Base-by-base conservation (phyloP, 2,797 vertebrate species). In the Gambusia yucatana region DNA sequence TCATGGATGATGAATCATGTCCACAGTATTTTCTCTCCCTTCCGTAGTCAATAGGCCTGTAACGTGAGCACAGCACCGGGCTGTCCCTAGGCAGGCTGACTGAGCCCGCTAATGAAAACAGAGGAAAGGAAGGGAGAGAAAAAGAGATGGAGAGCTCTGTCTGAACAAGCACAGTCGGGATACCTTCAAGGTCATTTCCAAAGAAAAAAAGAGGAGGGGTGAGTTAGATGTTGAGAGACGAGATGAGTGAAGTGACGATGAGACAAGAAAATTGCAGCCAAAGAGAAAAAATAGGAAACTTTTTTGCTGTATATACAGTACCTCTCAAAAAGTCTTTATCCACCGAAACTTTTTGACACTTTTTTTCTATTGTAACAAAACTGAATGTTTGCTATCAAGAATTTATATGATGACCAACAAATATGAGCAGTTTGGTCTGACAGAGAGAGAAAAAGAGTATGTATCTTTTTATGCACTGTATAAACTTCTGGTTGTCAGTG, bases 1-100 rank as follows among this genome's bases (percentile, higher is more conserved):
- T 94, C 90, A 93, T 93, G 94, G 91, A 86, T 93, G 93, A 94
- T 92, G 94, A 95, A 94, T 96, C 93, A 88, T 91, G 93, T 95
- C 94, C 92, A 90, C 88, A 72, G 90, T 91, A 88, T 92, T 94
- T 93, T 90, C 89, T 92, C 92, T 91, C 89, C 87, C 91, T 93
- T 94, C 88, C 82, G 90, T 90, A 96, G 93, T 94, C 94, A 94
- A 93, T 93, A 91, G 89, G 93, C 91, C 92, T 94, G 94, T 95
- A 96, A 95, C 93, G 84, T 93, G 94, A 95, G 95, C 89, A 81
- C 91, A 90, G 93, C 91, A 92, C 89, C 77, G 79, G 87, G 90
- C 89, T 78, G 91, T 94, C 93, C 92, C 92, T 82, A 75, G 92
- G 91, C 93, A 90, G 92, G 82, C 84, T 89, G 90, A 88, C 88